Conservation (phyloP, 2,797 vertebrate species). For the Tarsius wallacei region DNA sequence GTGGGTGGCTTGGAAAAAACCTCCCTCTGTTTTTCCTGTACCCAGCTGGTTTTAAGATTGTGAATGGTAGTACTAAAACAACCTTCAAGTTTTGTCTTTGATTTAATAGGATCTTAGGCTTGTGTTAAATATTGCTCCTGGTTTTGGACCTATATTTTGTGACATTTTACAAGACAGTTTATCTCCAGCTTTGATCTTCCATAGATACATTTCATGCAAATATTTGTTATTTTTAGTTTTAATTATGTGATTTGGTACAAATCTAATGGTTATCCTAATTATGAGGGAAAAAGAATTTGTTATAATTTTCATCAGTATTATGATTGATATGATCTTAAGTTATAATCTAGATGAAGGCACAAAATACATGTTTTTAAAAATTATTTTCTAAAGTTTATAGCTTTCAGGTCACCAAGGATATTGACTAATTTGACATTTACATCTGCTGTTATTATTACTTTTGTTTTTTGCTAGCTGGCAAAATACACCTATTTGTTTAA, state of each 20-base stretch:
- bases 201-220: background rate
- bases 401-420: slow-evolving; percentile 16
- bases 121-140: background rate
- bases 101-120: slow-evolving; percentile 1
- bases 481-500: background rate
- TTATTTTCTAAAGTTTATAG: slow-evolving; percentile 41
- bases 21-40: slow-evolving; percentile 52
- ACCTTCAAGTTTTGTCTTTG: slow-evolving; percentile 25
- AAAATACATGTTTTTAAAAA: background rate
- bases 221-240: slow-evolving; percentile 57
- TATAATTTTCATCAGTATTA: background rate
- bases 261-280: background rate
- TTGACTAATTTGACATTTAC: slow-evolving; percentile 1
- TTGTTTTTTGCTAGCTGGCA: background rate
- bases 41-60: slow-evolving; percentile 54
- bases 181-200: slow-evolving; percentile 10
- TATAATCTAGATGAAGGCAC: slow-evolving; percentile 32
- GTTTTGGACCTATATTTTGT: background rate
- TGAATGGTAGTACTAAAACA: background rate
- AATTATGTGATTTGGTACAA: background rate
- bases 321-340: slow-evolving; percentile 37
- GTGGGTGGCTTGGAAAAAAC: slow-evolving; percentile 70
- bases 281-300: background rate
- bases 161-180: slow-evolving; percentile 17
- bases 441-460: slow-evolving; percentile 1